Evolutionary conservation across 2,888 invertebrate species (phyloP).

Genomic region (Eupithecia exiguata): DNA sequence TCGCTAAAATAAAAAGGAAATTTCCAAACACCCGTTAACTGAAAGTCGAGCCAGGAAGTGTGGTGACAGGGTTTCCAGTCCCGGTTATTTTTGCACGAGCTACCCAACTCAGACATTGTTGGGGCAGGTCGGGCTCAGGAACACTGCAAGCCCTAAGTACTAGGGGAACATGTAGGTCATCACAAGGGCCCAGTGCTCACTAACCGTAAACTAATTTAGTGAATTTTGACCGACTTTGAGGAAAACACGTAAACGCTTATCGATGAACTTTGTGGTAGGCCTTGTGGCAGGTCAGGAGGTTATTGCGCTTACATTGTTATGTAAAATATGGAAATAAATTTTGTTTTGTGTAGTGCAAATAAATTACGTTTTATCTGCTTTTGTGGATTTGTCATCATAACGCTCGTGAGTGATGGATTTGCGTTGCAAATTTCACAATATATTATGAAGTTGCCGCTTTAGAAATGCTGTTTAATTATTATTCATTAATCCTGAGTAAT

Average conservation of each 20-base stretch:
- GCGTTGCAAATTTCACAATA: constrained; percentile 1
- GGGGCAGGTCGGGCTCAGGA: constrained; percentile 79
- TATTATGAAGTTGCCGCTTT: background rate
- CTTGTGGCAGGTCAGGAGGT: constrained; percentile 78
- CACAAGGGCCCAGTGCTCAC: constrained; percentile 56
- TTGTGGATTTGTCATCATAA: constrained; percentile 35
- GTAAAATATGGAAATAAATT: constrained; percentile 50
- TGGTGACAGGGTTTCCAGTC: constrained; percentile 58
- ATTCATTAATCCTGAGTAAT: background rate
- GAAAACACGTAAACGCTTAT: constrained; percentile 54
- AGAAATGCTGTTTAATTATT: background rate
- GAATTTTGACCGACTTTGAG: constrained; percentile 51
- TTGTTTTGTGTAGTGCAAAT: constrained; percentile 40
- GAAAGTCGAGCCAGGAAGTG: constrained; percentile 56
- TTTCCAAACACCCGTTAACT: constrained; percentile 14
- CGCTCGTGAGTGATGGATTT: constrained; percentile 1
- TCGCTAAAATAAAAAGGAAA: constrained; percentile 1
- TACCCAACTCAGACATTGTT: constrained; percentile 68
- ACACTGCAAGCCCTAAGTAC: constrained; percentile 76
- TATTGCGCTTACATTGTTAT: constrained; percentile 65
- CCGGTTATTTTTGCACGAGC: constrained; percentile 72
- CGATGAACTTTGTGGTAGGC: constrained; percentile 54
- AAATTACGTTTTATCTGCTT: constrained; percentile 18
- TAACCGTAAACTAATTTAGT: constrained; percentile 41
- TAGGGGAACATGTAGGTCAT: constrained; percentile 80